phyloP scores from a whole-genome alignment of 2,113 vertebrate species.

The Myotis lucifugus region DNA sequence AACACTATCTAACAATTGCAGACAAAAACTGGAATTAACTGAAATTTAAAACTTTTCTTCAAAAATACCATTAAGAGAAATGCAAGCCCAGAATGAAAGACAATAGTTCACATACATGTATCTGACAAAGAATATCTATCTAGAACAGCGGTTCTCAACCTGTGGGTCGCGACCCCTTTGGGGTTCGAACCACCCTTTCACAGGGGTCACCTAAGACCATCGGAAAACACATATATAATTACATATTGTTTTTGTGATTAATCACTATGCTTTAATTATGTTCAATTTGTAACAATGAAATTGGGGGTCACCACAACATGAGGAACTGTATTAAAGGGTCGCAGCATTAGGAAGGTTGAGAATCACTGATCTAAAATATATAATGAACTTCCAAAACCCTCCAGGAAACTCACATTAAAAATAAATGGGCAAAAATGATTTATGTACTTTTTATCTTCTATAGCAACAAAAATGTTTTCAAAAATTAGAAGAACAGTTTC shows the following conservation, averaged over 20 bases:
- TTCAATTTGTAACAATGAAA: too few relatives aligned
- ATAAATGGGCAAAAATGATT: neutral
- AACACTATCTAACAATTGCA: neutral
- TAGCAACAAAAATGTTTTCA: neutral
- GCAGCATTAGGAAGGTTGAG: too few relatives aligned
- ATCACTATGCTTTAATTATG: too few relatives aligned
- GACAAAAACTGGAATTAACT: neutral
- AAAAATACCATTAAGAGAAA: neutral
- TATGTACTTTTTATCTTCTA: neutral
- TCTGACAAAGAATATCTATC: neutral
- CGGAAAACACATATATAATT: too few relatives aligned
- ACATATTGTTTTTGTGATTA: too few relatives aligned
- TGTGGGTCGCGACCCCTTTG: too few relatives aligned
- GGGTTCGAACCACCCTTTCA: too few relatives aligned
- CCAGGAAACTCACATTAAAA: neutral
- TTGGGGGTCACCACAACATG: too few relatives aligned
- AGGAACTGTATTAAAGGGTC: too few relatives aligned
- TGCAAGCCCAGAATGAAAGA: neutral
- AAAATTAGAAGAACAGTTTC: neutral
- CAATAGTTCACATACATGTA: neutral
- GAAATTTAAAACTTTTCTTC: conserved; percentile 21
- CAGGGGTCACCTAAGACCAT: too few relatives aligned
- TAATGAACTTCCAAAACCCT: neutral
- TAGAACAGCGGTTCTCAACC: neutral
- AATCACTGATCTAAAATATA: neutral